A percentile compares a stretch with the other conserved stretches of the same genome.
Conservation (phyloP, 2,113 vertebrate species). For the Camarhynchus parvulus region DNA sequence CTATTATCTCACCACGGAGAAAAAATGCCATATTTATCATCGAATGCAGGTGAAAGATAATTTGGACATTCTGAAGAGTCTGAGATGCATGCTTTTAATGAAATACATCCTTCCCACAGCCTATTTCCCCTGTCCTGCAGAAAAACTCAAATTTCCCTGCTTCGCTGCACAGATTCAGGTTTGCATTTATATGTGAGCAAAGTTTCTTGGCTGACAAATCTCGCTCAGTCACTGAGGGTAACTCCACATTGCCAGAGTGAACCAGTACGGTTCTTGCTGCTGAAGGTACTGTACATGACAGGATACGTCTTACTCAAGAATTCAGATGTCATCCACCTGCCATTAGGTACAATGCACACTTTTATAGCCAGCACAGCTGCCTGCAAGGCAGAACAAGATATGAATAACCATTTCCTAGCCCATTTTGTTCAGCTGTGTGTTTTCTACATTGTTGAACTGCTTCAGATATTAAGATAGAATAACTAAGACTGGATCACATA, state of each 20-base stretch:
- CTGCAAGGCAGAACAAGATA: conserved; percentile 51
- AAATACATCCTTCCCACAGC: neutral
- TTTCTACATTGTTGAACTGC: neutral
- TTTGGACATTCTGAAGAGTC: neutral
- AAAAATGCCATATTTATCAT: neutral
- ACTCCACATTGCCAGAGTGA: neutral
- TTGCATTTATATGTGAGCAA: neutral
- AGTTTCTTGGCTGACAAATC: neutral
- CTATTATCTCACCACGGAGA: neutral
- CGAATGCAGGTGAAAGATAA: neutral
- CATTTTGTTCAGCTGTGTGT: neutral
- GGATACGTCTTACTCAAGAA: neutral
- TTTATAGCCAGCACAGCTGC: neutral
- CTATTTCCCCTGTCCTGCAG: neutral
- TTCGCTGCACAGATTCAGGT: neutral
- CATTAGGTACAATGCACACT: conserved; percentile 13
- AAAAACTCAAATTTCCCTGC: neutral
- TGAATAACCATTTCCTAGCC: conserved; percentile 3
- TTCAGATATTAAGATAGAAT: conserved; percentile 6
- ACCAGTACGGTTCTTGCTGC: neutral
- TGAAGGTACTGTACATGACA: neutral
- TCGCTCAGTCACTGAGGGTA: neutral
- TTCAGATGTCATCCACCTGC: neutral
- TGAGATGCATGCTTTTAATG: neutral
- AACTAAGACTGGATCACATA: neutral